Evolutionary conservation across 2,113 vertebrate species (phyloP), one percentile per base, ranked within the genome.

Genomic region (Apodemus speciosus): DNA sequence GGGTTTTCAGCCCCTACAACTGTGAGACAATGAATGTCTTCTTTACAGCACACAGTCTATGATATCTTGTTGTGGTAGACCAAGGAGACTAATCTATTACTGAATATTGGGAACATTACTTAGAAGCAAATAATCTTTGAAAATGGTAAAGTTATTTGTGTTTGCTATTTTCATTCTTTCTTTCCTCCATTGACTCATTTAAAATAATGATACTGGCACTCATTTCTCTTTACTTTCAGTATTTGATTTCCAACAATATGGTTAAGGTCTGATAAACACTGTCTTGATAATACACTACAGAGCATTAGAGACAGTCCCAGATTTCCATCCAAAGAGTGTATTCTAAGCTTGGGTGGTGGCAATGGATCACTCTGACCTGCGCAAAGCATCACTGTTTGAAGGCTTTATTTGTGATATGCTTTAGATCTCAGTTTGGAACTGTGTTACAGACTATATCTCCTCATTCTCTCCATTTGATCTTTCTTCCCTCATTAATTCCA

Each of bases 21-120:
- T 75, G 23, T 89, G 53, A 87, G 81, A 91, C 71, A 91, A 96
- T 68, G 88, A 89, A 89, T 89, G 18, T 92, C 18, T 79, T 93
- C 6, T 88, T 95, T 95, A 95, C 49, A 43, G n/a, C 3, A 69
- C 23, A 1, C 32, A 64, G 18, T 80, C 9, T 85, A 9, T 62
- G 32, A 1, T 75, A 95, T 93, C 91, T 94, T 89, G 16, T 93
- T 76, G 71, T 83, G 85, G 25, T 23, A 53, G 9, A n/a, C 14
- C 51, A 58, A 83, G 21, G 23, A 75, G 38, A 71, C 49, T 85
- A 89, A 89, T 68, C 64, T 43, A 87, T 15, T 27, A 68, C 25
- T 92, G 73, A 92, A 73, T 85, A n/a, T 62, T 91, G n/a, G 86
- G 40, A 92, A 85, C 5, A 40, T 85, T 88, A 80, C 49, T 95